phyloP scores from a whole-genome alignment of 1,140 invertebrate genomes.

The Bombus consobrinus region DNA sequence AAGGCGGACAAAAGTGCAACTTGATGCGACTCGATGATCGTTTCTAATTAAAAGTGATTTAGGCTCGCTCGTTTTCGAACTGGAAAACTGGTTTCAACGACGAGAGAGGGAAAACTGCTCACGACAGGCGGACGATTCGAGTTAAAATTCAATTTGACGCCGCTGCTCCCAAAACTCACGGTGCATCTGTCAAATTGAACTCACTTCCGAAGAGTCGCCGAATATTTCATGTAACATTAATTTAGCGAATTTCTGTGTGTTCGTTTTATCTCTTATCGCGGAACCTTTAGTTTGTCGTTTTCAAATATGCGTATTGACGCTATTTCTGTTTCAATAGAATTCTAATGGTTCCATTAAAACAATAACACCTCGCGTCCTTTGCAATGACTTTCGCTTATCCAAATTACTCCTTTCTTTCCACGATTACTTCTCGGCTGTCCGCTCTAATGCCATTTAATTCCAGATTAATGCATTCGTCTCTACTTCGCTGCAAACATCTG shows the following conservation, averaged over 20 bases:
- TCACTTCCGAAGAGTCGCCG: constrained; percentile 42
- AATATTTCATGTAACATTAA: constrained; percentile 56
- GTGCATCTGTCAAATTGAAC: constrained; percentile 45
- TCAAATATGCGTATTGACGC: neutral
- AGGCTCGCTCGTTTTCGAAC: neutral
- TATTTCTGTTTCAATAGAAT: constrained; percentile 7
- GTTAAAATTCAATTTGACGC: constrained; percentile 65
- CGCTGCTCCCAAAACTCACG: constrained; percentile 24
- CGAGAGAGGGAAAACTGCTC: neutral
- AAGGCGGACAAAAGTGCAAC: neutral
- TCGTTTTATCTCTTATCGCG: neutral
- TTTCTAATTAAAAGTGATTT: constrained; percentile 40
- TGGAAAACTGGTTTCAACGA: constrained; percentile 24
- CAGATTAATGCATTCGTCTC: neutral
- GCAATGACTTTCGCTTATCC: constrained; percentile 10
- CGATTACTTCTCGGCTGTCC: neutral
- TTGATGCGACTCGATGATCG: neutral
- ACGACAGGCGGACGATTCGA: constrained; percentile 30
- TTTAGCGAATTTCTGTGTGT: constrained; percentile 32
- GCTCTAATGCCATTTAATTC: neutral
- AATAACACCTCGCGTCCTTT: neutral
- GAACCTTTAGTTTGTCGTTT: constrained; percentile 2
- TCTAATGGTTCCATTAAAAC: constrained; percentile 23
- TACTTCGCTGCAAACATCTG: neutral
- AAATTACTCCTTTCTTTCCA: constrained; percentile 9